Percentiles rank a stretch among this genome's conserved stretches.
Conservation (phyloP, 2,888 invertebrate genomes). For the Philhelius pedissequus region DNA sequence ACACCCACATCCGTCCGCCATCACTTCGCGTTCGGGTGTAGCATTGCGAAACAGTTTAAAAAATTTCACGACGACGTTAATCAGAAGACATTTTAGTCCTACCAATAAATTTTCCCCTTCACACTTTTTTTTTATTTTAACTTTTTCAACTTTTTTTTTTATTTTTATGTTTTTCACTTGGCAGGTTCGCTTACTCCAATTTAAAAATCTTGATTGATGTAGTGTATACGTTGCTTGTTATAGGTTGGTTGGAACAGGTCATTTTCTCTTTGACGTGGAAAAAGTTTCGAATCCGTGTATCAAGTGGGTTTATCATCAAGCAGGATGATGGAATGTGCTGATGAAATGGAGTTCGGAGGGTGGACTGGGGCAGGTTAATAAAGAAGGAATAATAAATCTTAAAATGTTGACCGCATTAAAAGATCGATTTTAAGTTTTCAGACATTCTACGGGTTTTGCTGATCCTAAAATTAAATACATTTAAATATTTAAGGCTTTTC, state of each 20-base stretch:
- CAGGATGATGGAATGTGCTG: slow-evolving; percentile 12
- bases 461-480: background rate
- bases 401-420: slow-evolving; percentile 25
- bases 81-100: slow-evolving; percentile 39
- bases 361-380: background rate
- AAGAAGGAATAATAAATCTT: slow-evolving; percentile 41
- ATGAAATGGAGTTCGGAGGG: background rate
- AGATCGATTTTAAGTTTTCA: slow-evolving; percentile 36
- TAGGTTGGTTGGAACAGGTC: slow-evolving; percentile 9
- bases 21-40: background rate
- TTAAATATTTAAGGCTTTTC: background rate
- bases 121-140: background rate
- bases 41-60: slow-evolving; percentile 3
- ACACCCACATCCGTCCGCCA: background rate
- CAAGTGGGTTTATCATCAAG: slow-evolving; percentile 37
- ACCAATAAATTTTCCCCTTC: slow-evolving; percentile 34
- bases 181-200: slow-evolving; percentile 23
- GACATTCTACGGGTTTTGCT: background rate
- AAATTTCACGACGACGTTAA: slow-evolving; percentile 31
- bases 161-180: slow-evolving; percentile 9
- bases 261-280: slow-evolving; percentile 44
- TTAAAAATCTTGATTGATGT: slow-evolving; percentile 62
- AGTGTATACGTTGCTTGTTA: slow-evolving; percentile 17
- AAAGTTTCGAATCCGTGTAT: slow-evolving; percentile 43
- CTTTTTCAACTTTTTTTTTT: no score